Evolutionary conservation across 1,140 invertebrate genomes (phyloP).

Genomic region (Chymomyza costata): DNA sequence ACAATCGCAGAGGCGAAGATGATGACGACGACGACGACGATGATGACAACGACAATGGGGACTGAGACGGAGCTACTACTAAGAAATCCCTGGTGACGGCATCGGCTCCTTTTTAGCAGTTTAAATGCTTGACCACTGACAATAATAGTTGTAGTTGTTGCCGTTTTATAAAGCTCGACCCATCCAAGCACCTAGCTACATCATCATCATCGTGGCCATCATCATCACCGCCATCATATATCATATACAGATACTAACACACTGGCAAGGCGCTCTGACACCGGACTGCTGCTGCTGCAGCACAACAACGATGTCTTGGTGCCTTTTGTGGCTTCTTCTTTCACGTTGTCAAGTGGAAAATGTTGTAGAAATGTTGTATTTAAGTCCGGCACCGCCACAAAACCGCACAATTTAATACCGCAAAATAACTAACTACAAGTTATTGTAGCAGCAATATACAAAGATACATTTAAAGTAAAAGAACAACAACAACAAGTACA

Average conservation of each 20-base stretch:
- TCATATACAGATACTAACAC: not conserved
- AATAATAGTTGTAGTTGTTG: constrained; percentile 63
- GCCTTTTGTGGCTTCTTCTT: constrained; percentile 67
- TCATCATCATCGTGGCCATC: no score
- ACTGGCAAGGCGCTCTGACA: not conserved
- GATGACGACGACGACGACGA: no score
- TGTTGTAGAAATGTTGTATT: constrained; percentile 58
- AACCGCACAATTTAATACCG: constrained; percentile 70
- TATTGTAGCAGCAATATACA: constrained; percentile 32
- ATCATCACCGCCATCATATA: not conserved
- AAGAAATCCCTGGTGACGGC: no score
- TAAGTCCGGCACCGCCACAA: constrained; percentile 57
- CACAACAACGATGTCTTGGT: constrained; percentile 2
- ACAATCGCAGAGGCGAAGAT: no score
- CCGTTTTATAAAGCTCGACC: constrained; percentile 35
- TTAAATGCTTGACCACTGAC: constrained; percentile 64
- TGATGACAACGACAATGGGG: no score
- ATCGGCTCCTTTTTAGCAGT: constrained; percentile 32
- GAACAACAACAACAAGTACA: not conserved
- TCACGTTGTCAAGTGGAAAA: constrained; percentile 65
- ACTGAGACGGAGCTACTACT: no score
- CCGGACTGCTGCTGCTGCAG: no score
- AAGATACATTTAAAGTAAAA: constrained; percentile 8
- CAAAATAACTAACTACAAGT: constrained; percentile 39
- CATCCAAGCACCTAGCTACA: no score